Conservation (phyloP, 2,113 vertebrate genomes). For the Saiga tatarica region DNA sequence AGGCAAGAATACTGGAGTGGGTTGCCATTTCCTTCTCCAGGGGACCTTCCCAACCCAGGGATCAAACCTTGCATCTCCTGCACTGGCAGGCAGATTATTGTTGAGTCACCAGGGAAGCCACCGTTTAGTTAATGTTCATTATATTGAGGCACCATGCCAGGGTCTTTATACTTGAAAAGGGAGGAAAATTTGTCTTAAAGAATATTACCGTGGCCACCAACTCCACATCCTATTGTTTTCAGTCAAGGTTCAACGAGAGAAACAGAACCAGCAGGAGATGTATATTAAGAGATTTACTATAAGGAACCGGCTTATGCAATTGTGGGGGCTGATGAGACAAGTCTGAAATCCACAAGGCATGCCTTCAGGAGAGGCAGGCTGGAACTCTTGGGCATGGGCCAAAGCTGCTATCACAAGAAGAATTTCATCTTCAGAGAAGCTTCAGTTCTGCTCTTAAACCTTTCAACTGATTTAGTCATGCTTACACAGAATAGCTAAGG, state of each 20-base stretch:
- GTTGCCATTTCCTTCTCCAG: neutral
- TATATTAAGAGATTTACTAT: neutral
- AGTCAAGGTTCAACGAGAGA: neutral
- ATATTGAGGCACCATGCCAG: neutral
- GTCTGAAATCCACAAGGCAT: neutral
- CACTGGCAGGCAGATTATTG: neutral
- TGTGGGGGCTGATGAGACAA: neutral
- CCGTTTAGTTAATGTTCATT: neutral
- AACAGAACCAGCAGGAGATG: neutral
- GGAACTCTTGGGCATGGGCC: neutral
- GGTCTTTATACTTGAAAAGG: neutral
- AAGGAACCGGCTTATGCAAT: neutral
- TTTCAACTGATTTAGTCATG: neutral
- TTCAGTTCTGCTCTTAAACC: neutral
- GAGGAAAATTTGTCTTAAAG: neutral
- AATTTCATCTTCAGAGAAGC: neutral
- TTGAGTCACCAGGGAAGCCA: neutral
- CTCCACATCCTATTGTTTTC: neutral
- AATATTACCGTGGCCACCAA: neutral
- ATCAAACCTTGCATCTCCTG: neutral
- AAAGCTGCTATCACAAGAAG: neutral
- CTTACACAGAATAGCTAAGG: neutral
- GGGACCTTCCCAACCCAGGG: neutral
- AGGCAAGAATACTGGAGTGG: neutral
- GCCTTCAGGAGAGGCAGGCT: neutral